These are phyloP conservation scores for Benthosema pterotum DNA, from an alignment of 2,797 vertebrate genomes.

Conservation along the genomic window DNA sequence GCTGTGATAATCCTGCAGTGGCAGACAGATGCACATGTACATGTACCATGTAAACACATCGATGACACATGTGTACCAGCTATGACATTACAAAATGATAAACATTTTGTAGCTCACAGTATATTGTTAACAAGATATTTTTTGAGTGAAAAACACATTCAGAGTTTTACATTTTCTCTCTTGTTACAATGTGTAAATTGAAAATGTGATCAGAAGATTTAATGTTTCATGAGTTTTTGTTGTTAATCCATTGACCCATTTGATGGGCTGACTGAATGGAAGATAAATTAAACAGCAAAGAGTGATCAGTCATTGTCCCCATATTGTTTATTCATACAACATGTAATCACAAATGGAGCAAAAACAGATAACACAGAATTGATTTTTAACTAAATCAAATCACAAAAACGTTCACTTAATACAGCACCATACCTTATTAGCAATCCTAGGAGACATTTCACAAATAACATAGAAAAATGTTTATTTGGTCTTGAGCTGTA, in stretches of 20 bases:
- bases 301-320: slow-evolving; percentile 18
- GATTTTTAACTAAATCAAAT: not conserved
- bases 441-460: slow-evolving; percentile 2
- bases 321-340: slow-evolving; percentile 57
- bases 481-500: not conserved
- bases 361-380: not conserved
- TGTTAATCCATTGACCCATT: not conserved
- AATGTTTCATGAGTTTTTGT: not conserved
- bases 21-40: not conserved
- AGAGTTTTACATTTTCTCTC: slow-evolving; percentile 30
- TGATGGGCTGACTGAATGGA: slow-evolving; percentile 27
- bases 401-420: too few relatives aligned
- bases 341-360: slow-evolving; percentile 18
- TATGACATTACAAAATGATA: slow-evolving; percentile 13
- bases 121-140: slow-evolving; percentile 9
- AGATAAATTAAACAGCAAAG: slow-evolving; percentile 38
- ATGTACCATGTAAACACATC: slow-evolving; percentile 4
- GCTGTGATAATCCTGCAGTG: slow-evolving; percentile 19
- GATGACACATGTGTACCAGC: not conserved
- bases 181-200: slow-evolving; percentile 37
- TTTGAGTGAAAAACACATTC: slow-evolving; percentile 32
- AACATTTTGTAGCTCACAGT: slow-evolving; percentile 10
- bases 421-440: not conserved
- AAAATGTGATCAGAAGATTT: not conserved
- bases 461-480: not conserved